Conservation (phyloP, 2,888 invertebrate genomes). For the Maniola hyperantus region DNA sequence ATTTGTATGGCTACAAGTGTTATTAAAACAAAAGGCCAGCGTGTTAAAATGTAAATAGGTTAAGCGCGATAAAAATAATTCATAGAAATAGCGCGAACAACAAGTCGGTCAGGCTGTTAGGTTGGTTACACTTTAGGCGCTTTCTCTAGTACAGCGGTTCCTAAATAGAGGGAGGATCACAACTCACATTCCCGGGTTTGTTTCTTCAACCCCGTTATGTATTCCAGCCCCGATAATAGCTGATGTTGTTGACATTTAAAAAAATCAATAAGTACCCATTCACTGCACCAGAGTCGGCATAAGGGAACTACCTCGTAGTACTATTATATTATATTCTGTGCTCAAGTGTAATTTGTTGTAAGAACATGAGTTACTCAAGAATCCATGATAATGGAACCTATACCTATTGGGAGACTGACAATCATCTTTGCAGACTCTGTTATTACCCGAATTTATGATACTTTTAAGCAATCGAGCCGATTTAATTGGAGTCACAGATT, state of each 20-base stretch:
- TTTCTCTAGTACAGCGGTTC: slow-evolving; percentile 60
- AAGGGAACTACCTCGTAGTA: too few species aligned
- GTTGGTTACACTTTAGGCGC: slow-evolving; percentile 42
- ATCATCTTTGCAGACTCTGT: too few species aligned
- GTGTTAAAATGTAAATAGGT: slow-evolving; percentile 22
- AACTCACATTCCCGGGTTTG: background rate
- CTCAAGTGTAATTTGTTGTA: too few species aligned
- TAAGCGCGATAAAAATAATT: slow-evolving; percentile 20
- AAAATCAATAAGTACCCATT: background rate
- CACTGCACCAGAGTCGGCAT: background rate
- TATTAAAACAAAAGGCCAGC: slow-evolving; percentile 12
- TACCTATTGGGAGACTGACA: too few species aligned
- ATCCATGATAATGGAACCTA: too few species aligned
- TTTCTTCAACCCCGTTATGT: background rate
- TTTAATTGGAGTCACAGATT: too few species aligned
- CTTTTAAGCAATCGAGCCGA: background rate
- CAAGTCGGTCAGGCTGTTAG: slow-evolving; percentile 38
- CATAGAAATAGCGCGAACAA: slow-evolving; percentile 21
- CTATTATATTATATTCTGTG: too few species aligned
- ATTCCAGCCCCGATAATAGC: background rate
- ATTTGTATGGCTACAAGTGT: slow-evolving; percentile 2
- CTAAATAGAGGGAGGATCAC: background rate
- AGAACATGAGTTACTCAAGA: too few species aligned
- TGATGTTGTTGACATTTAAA: background rate
- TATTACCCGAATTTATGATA: too few species aligned